Evolutionary conservation across 2,113 vertebrate species (phyloP), one percentile per base, ranked within the genome.

Genomic region (Clupea harengus): DNA sequence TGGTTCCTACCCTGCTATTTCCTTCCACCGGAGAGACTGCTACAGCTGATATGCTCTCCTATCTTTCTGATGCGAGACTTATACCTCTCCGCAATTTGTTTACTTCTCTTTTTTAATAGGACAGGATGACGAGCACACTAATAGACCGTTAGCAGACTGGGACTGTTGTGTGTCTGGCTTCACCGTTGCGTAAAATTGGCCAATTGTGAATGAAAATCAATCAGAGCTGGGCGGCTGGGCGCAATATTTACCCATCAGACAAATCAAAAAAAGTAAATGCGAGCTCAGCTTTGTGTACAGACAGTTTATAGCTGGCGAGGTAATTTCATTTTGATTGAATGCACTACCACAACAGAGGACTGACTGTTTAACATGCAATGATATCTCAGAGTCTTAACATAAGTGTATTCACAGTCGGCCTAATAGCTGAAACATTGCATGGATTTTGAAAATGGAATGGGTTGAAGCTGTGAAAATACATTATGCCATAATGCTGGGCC

Each of bases 201-300:
- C 64, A 72, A 72, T 72, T 72, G 64, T 72, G 64, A 72, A 72
- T 72, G 64, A 72, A 72, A 72, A 72, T 72, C 64, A 72, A 72
- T 72, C 64, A 72, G 64, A 32, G 64, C 64, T 72, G n/a, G 64
- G 64, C 64, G n/a, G 25, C 64, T 32, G 25, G 64, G 64, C 64
- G 64, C 32, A 72, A 72, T 72, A 72, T 72, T 72, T 72, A 72
- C 64, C 64, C 64, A 72, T 28, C 64, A 72, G 64, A 72, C 64
- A 32, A 72, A 32, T 72, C 2, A 72, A 72, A 72, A 72, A 67
- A 67, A 72, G 64, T 72, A 72, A 72, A 72, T 32, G 6, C 13
- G 64, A 32, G 64, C 64, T 72, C 8, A 28, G 64, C 64, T 72
- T 72, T 72, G 64, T 72, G 25, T 72, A 32, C 64, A 72, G 64